phyloP scores from a whole-genome alignment of 2,888 invertebrate species.

The Drosophila antonietae region DNA sequence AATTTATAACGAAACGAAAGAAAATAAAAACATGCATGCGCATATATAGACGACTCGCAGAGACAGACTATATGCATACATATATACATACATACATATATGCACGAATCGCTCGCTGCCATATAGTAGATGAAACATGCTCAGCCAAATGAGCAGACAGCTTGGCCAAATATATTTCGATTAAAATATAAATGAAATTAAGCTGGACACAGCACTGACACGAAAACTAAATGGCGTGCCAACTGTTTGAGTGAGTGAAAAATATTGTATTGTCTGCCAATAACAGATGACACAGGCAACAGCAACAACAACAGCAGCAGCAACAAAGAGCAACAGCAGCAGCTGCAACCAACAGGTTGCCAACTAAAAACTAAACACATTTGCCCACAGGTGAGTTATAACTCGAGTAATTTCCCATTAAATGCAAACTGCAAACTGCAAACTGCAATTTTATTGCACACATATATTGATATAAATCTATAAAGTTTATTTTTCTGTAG shows the following conservation, averaged over 20 bases:
- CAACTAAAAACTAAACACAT: slow-evolving; percentile 11
- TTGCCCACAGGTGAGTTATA: slow-evolving; percentile 39
- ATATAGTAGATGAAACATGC: slow-evolving; percentile 17
- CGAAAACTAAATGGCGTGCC: slow-evolving; percentile 67
- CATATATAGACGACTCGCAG: slow-evolving; percentile 4
- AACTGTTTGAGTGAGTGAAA: slow-evolving; percentile 47
- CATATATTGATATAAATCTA: background rate
- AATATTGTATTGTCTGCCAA: slow-evolving; percentile 57
- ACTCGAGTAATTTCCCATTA: background rate
- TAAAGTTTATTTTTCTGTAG: background rate
- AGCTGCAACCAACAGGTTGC: slow-evolving; percentile 66
- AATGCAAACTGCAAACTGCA: background rate
- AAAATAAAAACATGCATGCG: slow-evolving; percentile 30
- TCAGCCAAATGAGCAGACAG: slow-evolving; percentile 41
- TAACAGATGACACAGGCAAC: slow-evolving; percentile 29
- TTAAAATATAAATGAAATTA: slow-evolving; percentile 76
- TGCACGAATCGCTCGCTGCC: slow-evolving; percentile 25
- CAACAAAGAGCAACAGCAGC: slow-evolving; percentile 16
- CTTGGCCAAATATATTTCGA: slow-evolving; percentile 68
- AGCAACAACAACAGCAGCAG: slow-evolving; percentile 13
- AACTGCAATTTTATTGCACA: background rate
- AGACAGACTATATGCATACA: slow-evolving; percentile 21
- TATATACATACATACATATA: background rate
- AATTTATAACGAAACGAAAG: slow-evolving; percentile 64
- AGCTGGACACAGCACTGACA: slow-evolving; percentile 73